These are phyloP conservation scores for Tamias sibiricus DNA, from an alignment of 2,113 vertebrate genomes.

Conservation along the genomic window DNA sequence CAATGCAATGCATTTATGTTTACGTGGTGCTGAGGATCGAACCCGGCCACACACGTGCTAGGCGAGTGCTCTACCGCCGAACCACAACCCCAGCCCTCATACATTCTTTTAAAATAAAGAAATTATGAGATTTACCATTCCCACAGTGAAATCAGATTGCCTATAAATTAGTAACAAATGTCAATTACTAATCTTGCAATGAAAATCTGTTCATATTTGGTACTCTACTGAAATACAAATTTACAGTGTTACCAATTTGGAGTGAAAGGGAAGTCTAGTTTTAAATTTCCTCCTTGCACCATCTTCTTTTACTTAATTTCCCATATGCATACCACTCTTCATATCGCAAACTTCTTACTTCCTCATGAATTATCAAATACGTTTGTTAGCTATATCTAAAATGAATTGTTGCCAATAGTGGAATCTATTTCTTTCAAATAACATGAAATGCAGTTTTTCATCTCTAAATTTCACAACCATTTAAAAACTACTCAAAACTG, in stretches of 20 bases:
- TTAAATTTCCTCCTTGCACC: conserved; percentile 49
- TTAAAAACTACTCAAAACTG: not conserved
- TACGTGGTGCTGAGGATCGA: no score
- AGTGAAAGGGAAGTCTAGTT: conserved; percentile 57
- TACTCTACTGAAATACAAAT: conserved; percentile 27
- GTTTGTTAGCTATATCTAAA: conserved; percentile 28
- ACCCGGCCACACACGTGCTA: no score
- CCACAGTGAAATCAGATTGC: conserved; percentile 7
- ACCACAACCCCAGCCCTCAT: no score
- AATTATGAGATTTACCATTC: not conserved
- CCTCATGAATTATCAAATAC: conserved; percentile 40
- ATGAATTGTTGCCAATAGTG: not conserved
- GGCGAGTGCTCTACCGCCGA: no score
- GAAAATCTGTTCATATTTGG: not conserved
- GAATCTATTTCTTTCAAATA: conserved; percentile 42
- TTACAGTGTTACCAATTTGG: not conserved
- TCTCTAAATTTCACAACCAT: not conserved
- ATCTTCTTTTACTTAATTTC: conserved; percentile 58
- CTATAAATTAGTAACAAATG: not conserved
- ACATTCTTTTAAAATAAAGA: conserved; percentile 20
- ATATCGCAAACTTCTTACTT: conserved; percentile 50
- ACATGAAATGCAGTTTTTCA: not conserved
- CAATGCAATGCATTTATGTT: no score
- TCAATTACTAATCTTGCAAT: not conserved
- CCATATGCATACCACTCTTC: not conserved